These are phyloP conservation scores for Vicugna pacos DNA, from an alignment of 2,113 vertebrate species.

Conservation along the genomic window DNA sequence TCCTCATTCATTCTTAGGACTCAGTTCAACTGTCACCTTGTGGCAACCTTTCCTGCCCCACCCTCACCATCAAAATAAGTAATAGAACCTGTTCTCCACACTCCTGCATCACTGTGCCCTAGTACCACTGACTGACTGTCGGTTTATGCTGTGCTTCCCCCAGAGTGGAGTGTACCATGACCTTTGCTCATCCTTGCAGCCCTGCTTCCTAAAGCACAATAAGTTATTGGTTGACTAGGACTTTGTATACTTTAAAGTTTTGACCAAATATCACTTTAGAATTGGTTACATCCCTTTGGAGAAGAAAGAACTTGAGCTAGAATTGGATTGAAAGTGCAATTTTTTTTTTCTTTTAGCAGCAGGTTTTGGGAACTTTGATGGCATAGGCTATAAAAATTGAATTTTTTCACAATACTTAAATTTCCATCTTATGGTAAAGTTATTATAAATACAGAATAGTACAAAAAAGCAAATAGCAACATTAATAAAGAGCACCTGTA, in stretches of 20 bases:
- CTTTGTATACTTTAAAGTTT: constrained; percentile 22
- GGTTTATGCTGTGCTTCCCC: neutral
- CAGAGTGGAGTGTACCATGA: rapidly evolving
- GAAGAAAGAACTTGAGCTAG: constrained; percentile 19
- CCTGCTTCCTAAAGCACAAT: neutral
- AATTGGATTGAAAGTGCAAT: neutral
- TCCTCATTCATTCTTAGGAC: neutral
- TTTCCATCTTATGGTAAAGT: constrained; percentile 22
- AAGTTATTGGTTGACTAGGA: neutral
- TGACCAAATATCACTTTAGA: neutral
- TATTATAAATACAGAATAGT: neutral
- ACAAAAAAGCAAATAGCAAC: constrained; percentile 23
- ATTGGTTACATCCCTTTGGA: neutral
- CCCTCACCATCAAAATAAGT: neutral
- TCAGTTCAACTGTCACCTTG: neutral
- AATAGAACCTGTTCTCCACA: neutral
- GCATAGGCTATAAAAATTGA: neutral
- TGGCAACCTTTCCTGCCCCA: neutral
- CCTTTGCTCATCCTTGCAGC: neutral
- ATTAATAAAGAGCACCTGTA: neutral
- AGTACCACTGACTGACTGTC: neutral
- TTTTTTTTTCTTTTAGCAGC: neutral
- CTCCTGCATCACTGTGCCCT: neutral
- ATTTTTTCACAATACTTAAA: neutral
- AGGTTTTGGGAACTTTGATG: neutral